Conservation (phyloP, 1,140 invertebrate species). For the Neodiprion pinetum region DNA sequence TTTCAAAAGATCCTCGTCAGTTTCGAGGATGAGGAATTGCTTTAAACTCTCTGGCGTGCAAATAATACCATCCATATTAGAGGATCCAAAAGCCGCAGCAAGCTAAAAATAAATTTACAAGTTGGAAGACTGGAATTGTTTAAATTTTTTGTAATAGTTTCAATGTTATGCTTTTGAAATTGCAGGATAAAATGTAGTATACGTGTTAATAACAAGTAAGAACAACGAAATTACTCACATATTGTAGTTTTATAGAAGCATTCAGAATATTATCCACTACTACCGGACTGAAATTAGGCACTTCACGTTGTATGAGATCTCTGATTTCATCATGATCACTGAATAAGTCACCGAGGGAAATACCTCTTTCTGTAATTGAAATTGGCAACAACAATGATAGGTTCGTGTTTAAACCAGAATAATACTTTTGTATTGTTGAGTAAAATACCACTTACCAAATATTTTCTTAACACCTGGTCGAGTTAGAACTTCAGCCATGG, state of each 20-base stretch:
- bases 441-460: conserved; percentile 54
- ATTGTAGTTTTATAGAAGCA: conserved; percentile 62
- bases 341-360: conserved; percentile 63
- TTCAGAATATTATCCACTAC: conserved; percentile 57
- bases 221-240: conserved; percentile 54
- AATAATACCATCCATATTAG: conserved; percentile 47
- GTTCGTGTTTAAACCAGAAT: neutral
- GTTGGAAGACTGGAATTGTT: neutral
- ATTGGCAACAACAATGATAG: conserved; percentile 9
- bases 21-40: conserved; percentile 46
- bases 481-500: conserved; percentile 67
- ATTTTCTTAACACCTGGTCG: conserved; percentile 66
- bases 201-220: neutral
- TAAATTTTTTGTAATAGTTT: no score
- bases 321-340: conserved; percentile 59
- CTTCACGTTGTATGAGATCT: conserved; percentile 46
- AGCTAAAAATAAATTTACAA: conserved; percentile 33
- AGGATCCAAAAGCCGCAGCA: conserved; percentile 51
- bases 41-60: conserved; percentile 48
- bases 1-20: conserved; percentile 39
- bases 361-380: conserved; percentile 59
- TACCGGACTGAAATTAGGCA: conserved; percentile 50
- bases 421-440: conserved; percentile 17
- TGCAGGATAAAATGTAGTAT: conserved; percentile 9
- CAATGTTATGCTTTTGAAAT: neutral